Conservation (phyloP, 2,888 invertebrate species). For the Hyposoter dolosus region DNA sequence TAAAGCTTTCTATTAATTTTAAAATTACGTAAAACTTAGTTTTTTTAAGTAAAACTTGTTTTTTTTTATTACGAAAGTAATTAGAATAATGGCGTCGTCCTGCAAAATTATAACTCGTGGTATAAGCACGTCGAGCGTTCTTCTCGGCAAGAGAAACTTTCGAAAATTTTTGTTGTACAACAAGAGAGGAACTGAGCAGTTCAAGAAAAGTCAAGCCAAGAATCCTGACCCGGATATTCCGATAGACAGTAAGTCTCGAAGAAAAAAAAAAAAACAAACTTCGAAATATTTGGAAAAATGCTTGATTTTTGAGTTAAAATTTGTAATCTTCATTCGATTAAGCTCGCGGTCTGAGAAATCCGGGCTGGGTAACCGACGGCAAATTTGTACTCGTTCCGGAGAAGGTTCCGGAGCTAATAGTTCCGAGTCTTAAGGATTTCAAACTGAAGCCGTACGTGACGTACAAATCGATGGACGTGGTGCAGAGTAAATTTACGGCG, state of each 20-base stretch:
- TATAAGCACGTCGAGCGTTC: conserved; percentile 86
- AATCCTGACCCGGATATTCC: conserved; percentile 88
- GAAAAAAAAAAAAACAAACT: neutral
- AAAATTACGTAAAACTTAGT: neutral
- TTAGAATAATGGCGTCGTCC: conserved; percentile 72
- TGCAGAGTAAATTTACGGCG: conserved; percentile 93
- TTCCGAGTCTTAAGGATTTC: conserved; percentile 94
- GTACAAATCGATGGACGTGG: conserved; percentile 90
- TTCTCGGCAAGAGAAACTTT: conserved; percentile 92
- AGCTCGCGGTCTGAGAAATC: conserved; percentile 90
- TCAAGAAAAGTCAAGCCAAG: conserved; percentile 87
- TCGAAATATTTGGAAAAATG: neutral
- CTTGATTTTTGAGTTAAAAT: neutral
- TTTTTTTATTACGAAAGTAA: neutral
- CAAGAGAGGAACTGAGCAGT: conserved; percentile 90
- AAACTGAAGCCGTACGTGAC: conserved; percentile 97
- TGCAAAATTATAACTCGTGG: conserved; percentile 83
- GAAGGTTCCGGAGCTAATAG: conserved; percentile 96
- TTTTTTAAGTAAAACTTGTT: neutral
- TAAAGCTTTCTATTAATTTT: neutral
- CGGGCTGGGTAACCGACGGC: conserved; percentile 87
- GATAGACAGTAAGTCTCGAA: conserved; percentile 87
- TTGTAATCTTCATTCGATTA: conserved; percentile 71
- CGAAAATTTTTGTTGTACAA: conserved; percentile 91
- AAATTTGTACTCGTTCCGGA: conserved; percentile 90